These are phyloP conservation scores for Florisuga fusca DNA, from an alignment of 2,797 vertebrate genomes.

Conservation along the genomic window DNA sequence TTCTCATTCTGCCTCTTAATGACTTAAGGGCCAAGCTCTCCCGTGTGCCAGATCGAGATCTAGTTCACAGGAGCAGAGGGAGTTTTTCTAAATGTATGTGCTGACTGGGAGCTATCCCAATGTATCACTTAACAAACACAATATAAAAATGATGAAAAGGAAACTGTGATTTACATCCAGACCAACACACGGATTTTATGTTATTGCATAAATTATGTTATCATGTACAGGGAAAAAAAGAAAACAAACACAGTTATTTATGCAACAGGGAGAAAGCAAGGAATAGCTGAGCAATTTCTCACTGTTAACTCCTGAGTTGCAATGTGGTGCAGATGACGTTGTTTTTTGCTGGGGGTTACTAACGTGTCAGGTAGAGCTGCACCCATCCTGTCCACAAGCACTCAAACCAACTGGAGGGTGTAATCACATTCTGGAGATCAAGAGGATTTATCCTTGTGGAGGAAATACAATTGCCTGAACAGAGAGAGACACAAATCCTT, in stretches of 20 bases:
- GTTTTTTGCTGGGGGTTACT: background rate
- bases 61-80: slow-evolving; percentile 20
- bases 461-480: slow-evolving; percentile 29
- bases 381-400: background rate
- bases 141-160: background rate
- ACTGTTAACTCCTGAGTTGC: slow-evolving; percentile 24
- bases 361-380: background rate
- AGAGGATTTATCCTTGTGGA: slow-evolving; percentile 29
- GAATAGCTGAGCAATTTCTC: background rate
- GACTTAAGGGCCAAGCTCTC: background rate
- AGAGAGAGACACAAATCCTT: slow-evolving; percentile 33
- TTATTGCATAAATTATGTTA: background rate
- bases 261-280: background rate
- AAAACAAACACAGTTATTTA: background rate
- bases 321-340: background rate
- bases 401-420: background rate
- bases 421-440: background rate
- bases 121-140: background rate
- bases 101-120: background rate
- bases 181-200: background rate
- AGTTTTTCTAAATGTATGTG: background rate
- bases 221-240: background rate
- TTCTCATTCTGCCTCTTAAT: background rate
- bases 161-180: background rate
- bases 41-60: slow-evolving; percentile 9